Evolutionary conservation across 2,113 vertebrate species (phyloP).

Genomic region (Hippocampus zosterae): DNA sequence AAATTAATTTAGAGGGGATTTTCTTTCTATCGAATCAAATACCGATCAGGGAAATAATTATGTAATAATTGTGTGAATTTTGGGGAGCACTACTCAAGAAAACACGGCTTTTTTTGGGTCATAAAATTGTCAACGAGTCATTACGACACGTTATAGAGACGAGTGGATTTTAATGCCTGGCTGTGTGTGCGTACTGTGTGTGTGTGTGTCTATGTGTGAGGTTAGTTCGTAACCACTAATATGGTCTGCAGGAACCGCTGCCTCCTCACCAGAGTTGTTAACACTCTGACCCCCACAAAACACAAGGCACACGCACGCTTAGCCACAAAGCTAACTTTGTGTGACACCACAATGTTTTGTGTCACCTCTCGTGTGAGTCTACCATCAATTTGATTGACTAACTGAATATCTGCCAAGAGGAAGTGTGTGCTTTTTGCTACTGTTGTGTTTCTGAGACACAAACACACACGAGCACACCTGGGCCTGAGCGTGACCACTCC

Average conservation of each 20-base stretch:
- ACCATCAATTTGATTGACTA: constrained; percentile 59
- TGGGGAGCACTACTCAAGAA: neutral
- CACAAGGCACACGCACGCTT: constrained; percentile 17
- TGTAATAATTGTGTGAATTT: neutral
- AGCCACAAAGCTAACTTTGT: constrained; percentile 31
- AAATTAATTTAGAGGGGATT: too few relatives aligned
- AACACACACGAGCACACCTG: neutral
- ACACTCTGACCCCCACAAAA: constrained; percentile 63
- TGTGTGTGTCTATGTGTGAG: neutral
- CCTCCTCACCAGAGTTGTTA: constrained; percentile 61
- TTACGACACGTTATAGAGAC: neutral
- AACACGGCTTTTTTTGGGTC: neutral
- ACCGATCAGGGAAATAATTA: neutral
- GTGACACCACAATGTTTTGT: constrained; percentile 52
- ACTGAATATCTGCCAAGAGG: constrained; percentile 61
- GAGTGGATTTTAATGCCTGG: neutral
- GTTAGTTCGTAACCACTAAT: constrained; percentile 47
- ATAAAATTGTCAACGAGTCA: constrained; percentile 1
- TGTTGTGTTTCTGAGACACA: constrained; percentile 10
- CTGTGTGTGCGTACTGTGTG: neutral
- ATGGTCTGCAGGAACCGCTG: constrained; percentile 57
- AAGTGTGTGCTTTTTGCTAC: constrained; percentile 58
- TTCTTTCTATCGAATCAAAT: neutral
- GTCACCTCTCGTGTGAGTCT: constrained; percentile 56
- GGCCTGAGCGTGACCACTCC: constrained; percentile 61